Conservation (phyloP, 1,140 invertebrate genomes). For the Ganaspis sp. region DNA sequence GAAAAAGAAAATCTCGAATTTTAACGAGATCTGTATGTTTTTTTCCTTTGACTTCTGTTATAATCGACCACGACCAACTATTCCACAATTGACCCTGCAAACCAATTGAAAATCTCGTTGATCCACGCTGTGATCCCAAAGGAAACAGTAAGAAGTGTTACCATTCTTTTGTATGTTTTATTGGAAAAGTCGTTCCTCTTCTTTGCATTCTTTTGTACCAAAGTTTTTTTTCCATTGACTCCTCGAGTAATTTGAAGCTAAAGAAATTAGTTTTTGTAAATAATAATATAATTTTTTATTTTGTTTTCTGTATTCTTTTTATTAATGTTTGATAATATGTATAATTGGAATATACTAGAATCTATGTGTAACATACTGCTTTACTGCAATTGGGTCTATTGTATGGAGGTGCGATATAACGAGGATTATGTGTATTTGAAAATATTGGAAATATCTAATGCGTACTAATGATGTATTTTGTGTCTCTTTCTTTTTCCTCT, state of each 20-base stretch:
- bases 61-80: slow-evolving; percentile 60
- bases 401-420: too few relatives aligned
- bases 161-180: slow-evolving; percentile 46
- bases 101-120: slow-evolving; percentile 63
- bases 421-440: too few relatives aligned
- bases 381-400: too few relatives aligned
- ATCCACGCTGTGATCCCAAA: slow-evolving; percentile 67
- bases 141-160: slow-evolving; percentile 66
- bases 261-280: too few relatives aligned
- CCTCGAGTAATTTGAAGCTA: neutral
- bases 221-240: neutral
- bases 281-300: too few relatives aligned
- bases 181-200: slow-evolving; percentile 25
- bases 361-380: too few relatives aligned
- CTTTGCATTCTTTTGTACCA: slow-evolving; percentile 3
- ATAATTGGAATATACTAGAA: too few relatives aligned
- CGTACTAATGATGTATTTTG: too few relatives aligned
- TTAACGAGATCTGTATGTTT: slow-evolving; percentile 68
- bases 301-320: too few relatives aligned
- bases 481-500: too few relatives aligned
- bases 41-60: slow-evolving; percentile 68
- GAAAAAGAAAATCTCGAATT: slow-evolving; percentile 36
- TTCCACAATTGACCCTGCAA: slow-evolving; percentile 53
- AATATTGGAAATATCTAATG: too few relatives aligned
- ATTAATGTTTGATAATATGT: too few relatives aligned